A percentile compares a stretch with the other conserved stretches of the same genome.
phyloP scores from a whole-genome alignment of 2,888 invertebrate genomes.

The Campoplex capitator region DNA sequence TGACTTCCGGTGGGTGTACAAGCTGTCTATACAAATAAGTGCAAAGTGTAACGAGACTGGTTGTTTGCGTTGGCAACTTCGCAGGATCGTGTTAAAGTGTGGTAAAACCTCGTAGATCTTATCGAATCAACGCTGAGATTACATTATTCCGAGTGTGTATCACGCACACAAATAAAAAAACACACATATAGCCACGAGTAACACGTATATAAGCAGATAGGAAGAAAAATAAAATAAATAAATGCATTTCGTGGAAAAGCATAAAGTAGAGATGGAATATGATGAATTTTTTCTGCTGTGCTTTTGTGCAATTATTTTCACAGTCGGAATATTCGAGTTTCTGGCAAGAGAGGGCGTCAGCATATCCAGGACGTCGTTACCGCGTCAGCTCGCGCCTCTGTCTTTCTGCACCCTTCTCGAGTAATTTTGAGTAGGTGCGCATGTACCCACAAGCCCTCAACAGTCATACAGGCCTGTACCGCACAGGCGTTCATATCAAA shows the following conservation, averaged over 20 bases:
- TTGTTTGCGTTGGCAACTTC: slow-evolving; percentile 36
- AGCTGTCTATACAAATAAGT: slow-evolving; percentile 49
- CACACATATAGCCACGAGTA: neutral
- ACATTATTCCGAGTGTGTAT: slow-evolving; percentile 55
- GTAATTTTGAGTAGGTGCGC: slow-evolving; percentile 54
- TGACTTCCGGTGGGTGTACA: slow-evolving; percentile 60
- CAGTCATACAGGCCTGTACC: neutral
- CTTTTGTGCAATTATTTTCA: slow-evolving; percentile 48
- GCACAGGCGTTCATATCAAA: neutral
- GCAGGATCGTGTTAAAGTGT: slow-evolving; percentile 61
- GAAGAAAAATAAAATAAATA: slow-evolving; percentile 40
- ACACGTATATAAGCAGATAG: slow-evolving; percentile 7
- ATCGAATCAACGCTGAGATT: slow-evolving; percentile 59
- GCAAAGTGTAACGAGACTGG: slow-evolving; percentile 64
- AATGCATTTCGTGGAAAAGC: slow-evolving; percentile 64
- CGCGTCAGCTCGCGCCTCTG: slow-evolving; percentile 51
- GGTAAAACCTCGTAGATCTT: slow-evolving; percentile 64
- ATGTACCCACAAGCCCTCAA: neutral
- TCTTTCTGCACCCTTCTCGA: slow-evolving; percentile 47
- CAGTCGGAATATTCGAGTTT: slow-evolving; percentile 64
- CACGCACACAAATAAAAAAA: neutral
- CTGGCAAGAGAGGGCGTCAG: slow-evolving; percentile 49
- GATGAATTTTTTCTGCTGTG: slow-evolving; percentile 31
- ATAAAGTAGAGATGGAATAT: slow-evolving; percentile 46
- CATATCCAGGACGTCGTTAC: slow-evolving; percentile 69